A percentile compares a stretch with the other conserved stretches of the same genome.
phyloP scores from a whole-genome alignment of 2,888 invertebrate genomes.

The Leptogaster cylindrica region DNA sequence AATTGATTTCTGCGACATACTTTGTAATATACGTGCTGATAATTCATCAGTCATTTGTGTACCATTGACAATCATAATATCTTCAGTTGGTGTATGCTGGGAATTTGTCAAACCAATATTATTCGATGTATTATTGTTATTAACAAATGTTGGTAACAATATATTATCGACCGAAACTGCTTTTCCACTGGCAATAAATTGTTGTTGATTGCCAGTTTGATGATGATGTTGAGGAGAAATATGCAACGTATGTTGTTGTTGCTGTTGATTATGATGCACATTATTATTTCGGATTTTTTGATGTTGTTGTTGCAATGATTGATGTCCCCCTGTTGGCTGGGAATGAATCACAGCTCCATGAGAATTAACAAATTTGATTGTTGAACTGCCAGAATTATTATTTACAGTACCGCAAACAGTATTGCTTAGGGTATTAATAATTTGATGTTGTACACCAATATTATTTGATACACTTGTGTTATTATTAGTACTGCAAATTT shows the following conservation, averaged over 20 bases:
- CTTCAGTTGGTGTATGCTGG: slow-evolving; percentile 50
- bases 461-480: slow-evolving; percentile 45
- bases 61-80: slow-evolving; percentile 61
- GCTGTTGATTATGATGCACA: slow-evolving; percentile 47
- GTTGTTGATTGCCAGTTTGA: slow-evolving; percentile 45
- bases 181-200: slow-evolving; percentile 13
- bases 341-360: slow-evolving; percentile 60
- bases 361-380: slow-evolving; percentile 61
- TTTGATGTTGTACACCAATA: slow-evolving; percentile 50
- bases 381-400: slow-evolving; percentile 47
- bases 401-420: slow-evolving; percentile 34
- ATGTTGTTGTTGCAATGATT: slow-evolving; percentile 27
- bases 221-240: slow-evolving; percentile 45
- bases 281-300: slow-evolving; percentile 31
- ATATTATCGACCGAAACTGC: slow-evolving; percentile 11
- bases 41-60: slow-evolving; percentile 62
- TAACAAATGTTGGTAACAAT: slow-evolving; percentile 19
- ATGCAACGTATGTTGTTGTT: slow-evolving; percentile 36
- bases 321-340: slow-evolving; percentile 17
- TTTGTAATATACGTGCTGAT: slow-evolving; percentile 60
- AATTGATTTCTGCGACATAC: slow-evolving; percentile 61
- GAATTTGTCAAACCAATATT: slow-evolving; percentile 17
- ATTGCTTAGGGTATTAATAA: slow-evolving; percentile 48
- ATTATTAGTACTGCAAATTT: slow-evolving; percentile 37
- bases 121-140: neutral